Conservation (phyloP, 2,797 vertebrate species). For the Chelmon rostratus region DNA sequence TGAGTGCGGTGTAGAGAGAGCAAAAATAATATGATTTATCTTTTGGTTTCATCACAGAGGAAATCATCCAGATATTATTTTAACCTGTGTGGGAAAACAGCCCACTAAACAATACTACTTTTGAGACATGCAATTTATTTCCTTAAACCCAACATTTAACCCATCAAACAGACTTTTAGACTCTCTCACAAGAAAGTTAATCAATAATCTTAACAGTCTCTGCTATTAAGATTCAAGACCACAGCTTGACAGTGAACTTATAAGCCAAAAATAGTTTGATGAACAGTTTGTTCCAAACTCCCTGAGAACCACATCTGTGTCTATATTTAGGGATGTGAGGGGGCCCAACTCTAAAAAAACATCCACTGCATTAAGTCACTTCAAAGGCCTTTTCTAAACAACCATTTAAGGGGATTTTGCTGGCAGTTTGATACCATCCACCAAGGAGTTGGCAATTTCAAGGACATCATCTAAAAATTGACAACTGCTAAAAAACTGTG, state of each 20-base stretch:
- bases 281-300: conserved; percentile 40
- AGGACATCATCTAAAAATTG: not conserved
- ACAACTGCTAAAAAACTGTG: not conserved
- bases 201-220: not conserved
- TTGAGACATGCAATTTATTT: not conserved
- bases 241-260: not conserved
- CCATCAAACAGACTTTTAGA: not conserved
- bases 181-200: not conserved
- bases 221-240: not conserved
- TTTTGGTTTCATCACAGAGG: not conserved
- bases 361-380: conserved; percentile 50
- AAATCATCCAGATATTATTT: not conserved
- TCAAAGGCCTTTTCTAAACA: conserved; percentile 27
- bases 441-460: not conserved
- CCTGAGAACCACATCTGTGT: conserved; percentile 50
- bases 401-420: conserved; percentile 66
- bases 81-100: conserved; percentile 7
- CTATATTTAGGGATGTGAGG: conserved; percentile 44
- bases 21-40: not conserved
- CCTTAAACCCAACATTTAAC: conserved; percentile 3
- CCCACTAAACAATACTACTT: not conserved
- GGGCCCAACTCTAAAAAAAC: conserved; percentile 36
- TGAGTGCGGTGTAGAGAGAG: conserved; percentile 67
- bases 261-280: conserved; percentile 42
- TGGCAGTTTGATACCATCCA: conserved; percentile 19